A percentile compares a stretch with the other conserved stretches of the same genome.
Evolutionary conservation across 2,888 invertebrate species (phyloP).

Genomic region (Podabrus alpinus): DNA sequence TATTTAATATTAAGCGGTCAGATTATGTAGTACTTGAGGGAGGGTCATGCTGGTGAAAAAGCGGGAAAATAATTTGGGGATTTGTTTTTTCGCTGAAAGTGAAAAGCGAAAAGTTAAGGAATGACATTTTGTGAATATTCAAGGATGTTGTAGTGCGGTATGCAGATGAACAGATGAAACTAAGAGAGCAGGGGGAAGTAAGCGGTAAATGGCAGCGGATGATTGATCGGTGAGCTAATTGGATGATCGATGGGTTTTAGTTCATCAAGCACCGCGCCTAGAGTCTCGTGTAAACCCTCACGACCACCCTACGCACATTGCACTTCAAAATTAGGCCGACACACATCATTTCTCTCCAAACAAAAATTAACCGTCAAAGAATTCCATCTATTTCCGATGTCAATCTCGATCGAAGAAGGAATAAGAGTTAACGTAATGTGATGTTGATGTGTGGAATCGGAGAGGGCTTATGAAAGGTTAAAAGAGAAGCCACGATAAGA

Average conservation of each 20-base stretch:
- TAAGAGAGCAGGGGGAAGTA: conserved; percentile 41
- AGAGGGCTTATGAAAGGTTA: conserved; percentile 37
- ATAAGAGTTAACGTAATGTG: conserved; percentile 37
- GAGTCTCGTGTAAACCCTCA: conserved; percentile 27
- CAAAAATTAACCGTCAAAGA: conserved; percentile 18
- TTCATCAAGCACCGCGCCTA: conserved; percentile 43
- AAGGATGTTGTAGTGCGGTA: conserved; percentile 43
- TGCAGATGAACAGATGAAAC: conserved; percentile 54
- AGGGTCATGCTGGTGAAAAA: neutral
- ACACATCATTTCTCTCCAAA: conserved; percentile 20
- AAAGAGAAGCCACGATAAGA: conserved; percentile 39
- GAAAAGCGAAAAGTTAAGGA: conserved; percentile 34
- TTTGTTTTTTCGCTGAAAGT: neutral
- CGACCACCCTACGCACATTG: conserved; percentile 25
- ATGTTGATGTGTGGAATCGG: conserved; percentile 47
- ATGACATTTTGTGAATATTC: conserved; percentile 34
- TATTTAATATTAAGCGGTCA: conserved; percentile 30
- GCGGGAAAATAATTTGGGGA: neutral
- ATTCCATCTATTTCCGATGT: conserved; percentile 5
- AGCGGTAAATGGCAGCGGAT: conserved; percentile 62
- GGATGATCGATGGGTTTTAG: conserved; percentile 74
- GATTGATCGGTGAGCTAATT: conserved; percentile 78
- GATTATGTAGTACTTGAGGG: conserved; percentile 30
- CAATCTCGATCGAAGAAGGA: conserved; percentile 18
- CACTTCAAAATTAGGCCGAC: conserved; percentile 28